Base-by-base conservation (phyloP, 2,888 invertebrate species). In the Eupithecia abbreviata region DNA sequence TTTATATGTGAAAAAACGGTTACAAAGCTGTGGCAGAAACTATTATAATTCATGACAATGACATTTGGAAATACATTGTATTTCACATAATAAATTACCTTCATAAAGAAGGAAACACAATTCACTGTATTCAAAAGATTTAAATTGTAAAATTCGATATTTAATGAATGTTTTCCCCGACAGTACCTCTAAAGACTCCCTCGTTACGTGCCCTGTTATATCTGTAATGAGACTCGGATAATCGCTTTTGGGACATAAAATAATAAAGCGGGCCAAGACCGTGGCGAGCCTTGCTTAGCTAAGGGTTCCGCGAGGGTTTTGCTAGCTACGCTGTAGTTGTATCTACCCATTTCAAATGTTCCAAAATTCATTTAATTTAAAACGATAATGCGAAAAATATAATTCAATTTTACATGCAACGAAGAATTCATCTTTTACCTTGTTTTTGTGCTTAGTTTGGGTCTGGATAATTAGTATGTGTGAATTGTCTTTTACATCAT, bases 161-260 rank as follows among this genome's bases (percentile, higher is more conserved):
- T 10, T 58, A 58, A 58, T 58, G 4, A 18, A 18, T 68, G 41
- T 66, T 73, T 67, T 69, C 73, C 68, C 45, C 58, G 42, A 62
- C 67, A 71, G 73, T 71, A 74, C 71, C 42, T 43, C 55, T 76
- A 70, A 72, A 77, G 71, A 42, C 47, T 55, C 74, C 72, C 74
- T 72, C 67, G 74, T 77, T 75, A 75, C 72, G 62, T 47, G 41
- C 71, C 73, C 75, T 71, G 55, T 77, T 77, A 75, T 73, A 30
- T 42, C 43, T 66, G 49, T 69, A 69, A 74, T 72, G 72, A 65
- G 74, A 51, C 68, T 71, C 41, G 66, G 58, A 74, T 65, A 72
- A 77, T 74, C 69, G 69, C 74, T 77, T 74, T 72, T 66, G 71
- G 74, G 72, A 45, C 49, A 74, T 74, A 77, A 77, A 77, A 74